These are phyloP conservation scores for Brachypodius melanocephalos DNA, from an alignment of 2,113 vertebrate species.

Conservation along the genomic window DNA sequence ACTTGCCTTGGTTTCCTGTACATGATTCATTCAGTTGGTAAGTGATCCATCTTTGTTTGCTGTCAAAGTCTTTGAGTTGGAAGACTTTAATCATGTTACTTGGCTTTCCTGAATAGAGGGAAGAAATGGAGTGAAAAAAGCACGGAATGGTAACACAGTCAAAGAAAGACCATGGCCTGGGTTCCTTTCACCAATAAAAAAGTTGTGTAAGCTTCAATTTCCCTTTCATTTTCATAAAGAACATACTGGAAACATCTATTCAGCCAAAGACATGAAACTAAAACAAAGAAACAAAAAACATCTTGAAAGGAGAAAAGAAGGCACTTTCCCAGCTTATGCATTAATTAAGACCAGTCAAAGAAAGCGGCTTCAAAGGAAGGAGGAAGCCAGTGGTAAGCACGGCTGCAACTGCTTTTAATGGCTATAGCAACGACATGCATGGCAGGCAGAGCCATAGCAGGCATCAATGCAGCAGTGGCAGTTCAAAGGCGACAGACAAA, in stretches of 20 bases:
- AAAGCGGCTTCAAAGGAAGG: constrained; percentile 52
- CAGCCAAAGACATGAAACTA: constrained; percentile 29
- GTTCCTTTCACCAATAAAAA: constrained; percentile 35
- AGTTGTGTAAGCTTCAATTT: constrained; percentile 27
- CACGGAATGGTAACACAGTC: background rate
- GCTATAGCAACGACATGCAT: background rate
- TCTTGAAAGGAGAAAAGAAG: constrained; percentile 42
- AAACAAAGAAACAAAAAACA: constrained; percentile 51
- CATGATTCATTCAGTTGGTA: constrained; percentile 18
- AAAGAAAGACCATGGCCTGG: background rate
- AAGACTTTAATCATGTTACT: constrained; percentile 25
- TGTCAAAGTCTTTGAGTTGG: constrained; percentile 42
- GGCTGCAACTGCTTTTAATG: constrained; percentile 45
- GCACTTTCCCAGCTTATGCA: constrained; percentile 37
- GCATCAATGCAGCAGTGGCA: background rate
- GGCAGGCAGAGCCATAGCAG: constrained; percentile 4
- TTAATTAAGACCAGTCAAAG: constrained; percentile 68
- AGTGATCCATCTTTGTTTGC: constrained; percentile 51
- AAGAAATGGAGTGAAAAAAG: constrained; percentile 30
- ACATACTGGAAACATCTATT: constrained; percentile 23
- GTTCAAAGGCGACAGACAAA: background rate
- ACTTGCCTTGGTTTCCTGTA: constrained; percentile 59
- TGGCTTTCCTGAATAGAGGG: background rate
- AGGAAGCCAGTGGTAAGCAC: constrained; percentile 13
- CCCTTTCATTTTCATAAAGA: constrained; percentile 45